Evolutionary conservation across 2,113 vertebrate species (phyloP).

Genomic region (Psephotus haematonotus): DNA sequence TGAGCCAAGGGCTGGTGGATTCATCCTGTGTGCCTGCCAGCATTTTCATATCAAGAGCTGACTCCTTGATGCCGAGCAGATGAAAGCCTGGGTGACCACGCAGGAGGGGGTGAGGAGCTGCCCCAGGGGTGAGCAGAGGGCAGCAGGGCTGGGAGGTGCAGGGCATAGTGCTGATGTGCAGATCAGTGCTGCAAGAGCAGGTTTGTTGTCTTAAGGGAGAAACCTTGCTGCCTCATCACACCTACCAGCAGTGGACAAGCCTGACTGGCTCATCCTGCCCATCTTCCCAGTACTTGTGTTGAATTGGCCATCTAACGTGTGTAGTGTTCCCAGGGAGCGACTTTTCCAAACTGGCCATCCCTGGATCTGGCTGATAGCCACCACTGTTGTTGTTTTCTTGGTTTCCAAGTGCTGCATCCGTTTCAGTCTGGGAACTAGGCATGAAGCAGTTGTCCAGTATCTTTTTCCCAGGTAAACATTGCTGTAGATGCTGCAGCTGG

Average conservation of each 20-base stretch:
- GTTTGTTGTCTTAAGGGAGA: neutral
- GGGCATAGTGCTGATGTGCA: neutral
- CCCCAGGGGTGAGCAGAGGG: fast-evolving
- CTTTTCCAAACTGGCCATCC: neutral
- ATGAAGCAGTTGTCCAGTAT: neutral
- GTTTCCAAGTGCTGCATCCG: neutral
- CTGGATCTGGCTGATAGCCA: fast-evolving
- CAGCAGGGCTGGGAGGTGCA: neutral
- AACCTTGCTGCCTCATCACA: neutral
- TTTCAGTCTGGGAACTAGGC: neutral
- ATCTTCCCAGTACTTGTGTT: neutral
- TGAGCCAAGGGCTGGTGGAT: neutral
- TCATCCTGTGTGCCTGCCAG: neutral
- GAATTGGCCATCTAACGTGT: neutral
- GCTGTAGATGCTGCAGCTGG: neutral
- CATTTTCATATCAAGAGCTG: neutral
- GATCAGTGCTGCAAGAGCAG: neutral
- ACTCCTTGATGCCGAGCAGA: neutral
- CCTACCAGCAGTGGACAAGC: neutral
- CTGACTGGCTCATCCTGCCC: neutral
- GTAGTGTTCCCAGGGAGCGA: neutral
- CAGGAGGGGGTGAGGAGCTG: neutral
- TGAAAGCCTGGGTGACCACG: neutral
- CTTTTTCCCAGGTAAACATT: neutral
- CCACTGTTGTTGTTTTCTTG: neutral